Evolutionary conservation across 2,888 invertebrate genomes (phyloP), one percentile per base, ranked within the genome.

Genomic region (Caenorhabditis sp.): DNA sequence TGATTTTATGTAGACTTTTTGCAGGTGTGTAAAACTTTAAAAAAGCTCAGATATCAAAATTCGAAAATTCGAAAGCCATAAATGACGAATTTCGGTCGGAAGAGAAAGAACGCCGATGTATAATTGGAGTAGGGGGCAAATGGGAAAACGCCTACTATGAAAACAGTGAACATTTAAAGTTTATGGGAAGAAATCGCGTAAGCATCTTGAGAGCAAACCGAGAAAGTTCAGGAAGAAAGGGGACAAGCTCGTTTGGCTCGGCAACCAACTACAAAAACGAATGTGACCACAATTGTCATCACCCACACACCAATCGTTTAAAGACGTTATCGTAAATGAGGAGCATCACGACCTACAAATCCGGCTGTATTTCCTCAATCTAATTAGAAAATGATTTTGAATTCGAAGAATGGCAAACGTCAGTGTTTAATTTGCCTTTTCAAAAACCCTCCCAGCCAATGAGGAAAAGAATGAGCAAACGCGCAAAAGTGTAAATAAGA

Each of bases 401-500:
- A 28, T 28, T 16, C 28, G n/a, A 31, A 14, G 24, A 54, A 66
- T 16, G n/a, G 26, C 26, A 68, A 54, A 49, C 38, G 38, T 51
- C 49, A 51, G 54, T 54, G 4, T 68, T 54, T 38, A 35, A 54
- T 68, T 68, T 54, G 54, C 51, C 35, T n/a, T n/a, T n/a, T 16
- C 28, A 49, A 26, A 49, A 49, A n/a, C 41, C 26, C 16, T 22
- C 14, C 24, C 19, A 38, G 19, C 28, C n/a, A 28, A 31, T 22
- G 12, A 19, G 1, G 28, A 51, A 51, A 66, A 35, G 51, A 51
- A 66, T 22, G 66, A 26, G 44, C 41, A 19, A 64, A 49, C 28
- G 35, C 16, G n/a, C 22, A 26, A 68, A 54, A 54, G 68, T 51
- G 51, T 38, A 54, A 54, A 68, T 54, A 38, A 68, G 51, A 68